A percentile compares a stretch with the other conserved stretches of the same genome.
These are phyloP conservation scores for Peromyscus nudipes DNA, from an alignment of 2,797 vertebrate genomes.

Conservation along the genomic window DNA sequence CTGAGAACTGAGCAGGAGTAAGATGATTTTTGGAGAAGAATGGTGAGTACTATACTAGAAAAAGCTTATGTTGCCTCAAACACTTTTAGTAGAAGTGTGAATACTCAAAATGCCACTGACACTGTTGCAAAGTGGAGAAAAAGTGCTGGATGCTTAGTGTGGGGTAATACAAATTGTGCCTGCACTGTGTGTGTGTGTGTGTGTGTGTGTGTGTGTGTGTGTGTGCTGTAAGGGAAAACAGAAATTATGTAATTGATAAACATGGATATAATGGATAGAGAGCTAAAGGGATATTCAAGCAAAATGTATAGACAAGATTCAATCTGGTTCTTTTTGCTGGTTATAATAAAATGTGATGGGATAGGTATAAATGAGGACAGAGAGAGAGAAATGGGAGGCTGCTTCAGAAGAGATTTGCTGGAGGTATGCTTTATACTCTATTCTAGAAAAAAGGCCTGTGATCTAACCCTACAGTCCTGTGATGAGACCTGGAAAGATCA, in stretches of 20 bases:
- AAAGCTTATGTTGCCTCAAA: neutral
- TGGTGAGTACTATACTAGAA: neutral
- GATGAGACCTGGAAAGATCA: slow-evolving; percentile 1
- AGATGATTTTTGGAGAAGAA: neutral
- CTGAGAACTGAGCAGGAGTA: neutral
- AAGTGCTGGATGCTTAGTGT: neutral
- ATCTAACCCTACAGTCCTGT: neutral
- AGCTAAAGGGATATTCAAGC: neutral
- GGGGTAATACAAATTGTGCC: neutral
- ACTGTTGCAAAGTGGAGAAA: neutral
- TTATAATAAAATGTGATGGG: neutral
- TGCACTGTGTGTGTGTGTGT: neutral
- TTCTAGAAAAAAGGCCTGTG: neutral
- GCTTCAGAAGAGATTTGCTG: neutral
- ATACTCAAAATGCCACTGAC: neutral
- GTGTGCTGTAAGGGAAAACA: neutral
- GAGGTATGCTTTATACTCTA: neutral
- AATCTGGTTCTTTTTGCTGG: neutral
- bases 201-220: neutral
- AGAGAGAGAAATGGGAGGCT: neutral
- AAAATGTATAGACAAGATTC: neutral
- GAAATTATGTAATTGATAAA: neutral
- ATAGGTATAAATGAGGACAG: neutral
- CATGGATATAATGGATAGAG: neutral
- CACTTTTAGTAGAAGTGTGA: neutral